A percentile compares a stretch with the other conserved stretches of the same genome.
Conservation (phyloP, 2,113 vertebrate species). For the Pseudolaguvia tuberculata region DNA sequence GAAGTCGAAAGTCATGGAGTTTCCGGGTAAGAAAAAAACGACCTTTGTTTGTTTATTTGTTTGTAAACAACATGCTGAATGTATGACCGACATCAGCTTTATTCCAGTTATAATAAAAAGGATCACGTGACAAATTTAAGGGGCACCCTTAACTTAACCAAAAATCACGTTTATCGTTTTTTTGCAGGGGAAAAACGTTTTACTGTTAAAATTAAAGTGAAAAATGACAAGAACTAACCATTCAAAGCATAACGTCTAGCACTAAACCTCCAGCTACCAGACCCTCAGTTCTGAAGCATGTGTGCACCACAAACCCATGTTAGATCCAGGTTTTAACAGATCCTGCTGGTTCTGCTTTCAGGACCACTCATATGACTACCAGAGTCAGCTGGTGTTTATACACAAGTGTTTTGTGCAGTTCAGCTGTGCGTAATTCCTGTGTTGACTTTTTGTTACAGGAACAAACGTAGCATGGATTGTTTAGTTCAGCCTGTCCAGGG, state of each 20-base stretch:
- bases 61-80: not conserved
- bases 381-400: not conserved
- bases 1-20: conserved; percentile 19
- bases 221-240: not conserved
- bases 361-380: not conserved
- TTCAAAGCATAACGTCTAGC: not conserved
- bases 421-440: conserved; percentile 4
- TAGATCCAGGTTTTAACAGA: conserved; percentile 5
- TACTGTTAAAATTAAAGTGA: not conserved
- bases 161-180: not conserved
- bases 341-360: not conserved
- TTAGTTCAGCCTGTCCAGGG: not conserved
- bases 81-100: not conserved
- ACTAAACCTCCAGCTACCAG: not conserved
- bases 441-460: not conserved
- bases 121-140: not conserved
- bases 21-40: conserved; percentile 28
- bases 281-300: not conserved
- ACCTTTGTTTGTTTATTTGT: not conserved
- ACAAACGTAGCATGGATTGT: not conserved
- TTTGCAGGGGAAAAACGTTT: too few relatives aligned
- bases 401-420: not conserved
- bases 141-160: not conserved
- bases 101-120: conserved; percentile 8
- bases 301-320: conserved; percentile 6